Percentiles rank a stretch among this genome's conserved stretches.
Evolutionary conservation across 1,140 invertebrate genomes (phyloP).

Genomic region (Aphidius ervi): DNA sequence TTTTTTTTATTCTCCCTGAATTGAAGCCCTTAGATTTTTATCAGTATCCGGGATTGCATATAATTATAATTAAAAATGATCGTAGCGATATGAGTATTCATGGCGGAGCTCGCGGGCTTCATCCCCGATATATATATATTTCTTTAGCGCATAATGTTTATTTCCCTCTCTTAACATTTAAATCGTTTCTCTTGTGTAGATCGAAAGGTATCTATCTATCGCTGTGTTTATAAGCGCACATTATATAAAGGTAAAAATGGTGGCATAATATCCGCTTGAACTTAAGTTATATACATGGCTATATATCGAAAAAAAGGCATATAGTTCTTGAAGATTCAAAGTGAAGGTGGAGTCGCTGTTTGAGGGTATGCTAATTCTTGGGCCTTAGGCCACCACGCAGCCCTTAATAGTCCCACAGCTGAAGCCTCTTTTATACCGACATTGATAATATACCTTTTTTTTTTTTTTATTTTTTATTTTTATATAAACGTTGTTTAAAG

Average conservation of each 20-base stretch:
- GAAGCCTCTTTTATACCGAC: slow-evolving; percentile 22
- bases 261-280: slow-evolving; percentile 53
- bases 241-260: slow-evolving; percentile 46
- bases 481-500: too few relatives aligned
- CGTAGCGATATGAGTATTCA: slow-evolving; percentile 39
- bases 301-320: slow-evolving; percentile 21
- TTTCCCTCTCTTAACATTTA: slow-evolving; percentile 11
- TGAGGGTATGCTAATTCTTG: slow-evolving; percentile 52
- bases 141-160: slow-evolving; percentile 2
- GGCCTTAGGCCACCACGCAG: slow-evolving; percentile 52
- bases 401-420: slow-evolving; percentile 50
- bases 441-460: too few relatives aligned
- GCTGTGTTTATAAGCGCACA: slow-evolving; percentile 31
- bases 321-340: slow-evolving; percentile 1
- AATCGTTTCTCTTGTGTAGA: slow-evolving; percentile 25
- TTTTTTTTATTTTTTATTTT: too few relatives aligned
- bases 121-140: slow-evolving; percentile 8
- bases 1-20: slow-evolving; percentile 22
- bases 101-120: slow-evolving; percentile 18
- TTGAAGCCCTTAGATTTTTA: slow-evolving; percentile 40
- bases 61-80: slow-evolving; percentile 56
- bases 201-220: slow-evolving; percentile 40
- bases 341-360: slow-evolving; percentile 42
- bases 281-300: slow-evolving; percentile 48
- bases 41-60: slow-evolving; percentile 45